Percentiles rank a stretch among this genome's conserved stretches.
Evolutionary conservation across 2,113 vertebrate species (phyloP).

Genomic region (Aramus guarauna): DNA sequence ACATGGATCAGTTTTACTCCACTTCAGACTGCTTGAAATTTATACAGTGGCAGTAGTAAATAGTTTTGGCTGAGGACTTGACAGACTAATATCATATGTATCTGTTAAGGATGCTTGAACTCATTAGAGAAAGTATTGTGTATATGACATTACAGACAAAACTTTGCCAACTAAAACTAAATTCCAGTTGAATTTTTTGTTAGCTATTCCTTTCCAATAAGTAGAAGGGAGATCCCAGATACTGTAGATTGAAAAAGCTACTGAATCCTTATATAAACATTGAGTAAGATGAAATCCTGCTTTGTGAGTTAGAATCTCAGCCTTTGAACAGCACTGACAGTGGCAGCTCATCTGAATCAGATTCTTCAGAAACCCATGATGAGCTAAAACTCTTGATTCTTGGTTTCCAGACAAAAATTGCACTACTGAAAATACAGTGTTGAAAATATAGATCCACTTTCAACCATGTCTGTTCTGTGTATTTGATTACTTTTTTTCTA

Average conservation of each 20-base stretch:
- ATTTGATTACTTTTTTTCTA: background rate
- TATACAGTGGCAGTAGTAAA: background rate
- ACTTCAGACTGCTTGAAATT: background rate
- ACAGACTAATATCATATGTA: background rate
- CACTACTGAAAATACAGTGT: background rate
- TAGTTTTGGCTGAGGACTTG: background rate
- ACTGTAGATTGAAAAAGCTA: background rate
- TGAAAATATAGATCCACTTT: constrained; percentile 13
- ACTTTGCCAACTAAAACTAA: background rate
- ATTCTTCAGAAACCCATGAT: background rate
- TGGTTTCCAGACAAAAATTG: background rate
- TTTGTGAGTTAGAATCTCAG: background rate
- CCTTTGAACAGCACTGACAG: background rate
- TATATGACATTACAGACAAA: background rate
- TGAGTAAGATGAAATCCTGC: background rate
- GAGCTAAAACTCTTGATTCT: background rate
- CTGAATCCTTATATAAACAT: background rate
- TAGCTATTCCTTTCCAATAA: background rate
- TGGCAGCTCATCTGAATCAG: background rate
- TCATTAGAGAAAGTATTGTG: background rate
- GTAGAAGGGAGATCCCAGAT: background rate
- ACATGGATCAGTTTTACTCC: background rate
- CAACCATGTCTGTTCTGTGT: background rate
- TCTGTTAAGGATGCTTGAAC: background rate
- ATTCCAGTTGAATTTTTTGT: background rate